phyloP scores from a whole-genome alignment of 2,888 invertebrate species.

The Chrysolina oricalcia region DNA sequence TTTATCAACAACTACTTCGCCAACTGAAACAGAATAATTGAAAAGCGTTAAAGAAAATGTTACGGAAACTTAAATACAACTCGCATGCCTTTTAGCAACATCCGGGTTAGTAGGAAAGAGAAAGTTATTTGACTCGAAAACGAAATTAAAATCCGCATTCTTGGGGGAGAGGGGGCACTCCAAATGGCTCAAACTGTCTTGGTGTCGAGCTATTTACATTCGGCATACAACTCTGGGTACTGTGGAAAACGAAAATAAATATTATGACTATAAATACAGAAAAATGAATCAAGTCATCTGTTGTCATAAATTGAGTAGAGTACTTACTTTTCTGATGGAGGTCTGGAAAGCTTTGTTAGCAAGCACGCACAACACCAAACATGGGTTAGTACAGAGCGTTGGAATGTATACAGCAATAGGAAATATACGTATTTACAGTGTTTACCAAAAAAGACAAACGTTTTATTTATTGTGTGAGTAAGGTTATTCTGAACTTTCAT shows the following conservation, averaged over 20 bases:
- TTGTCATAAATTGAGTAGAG: constrained; percentile 20
- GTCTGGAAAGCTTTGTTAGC: constrained; percentile 33
- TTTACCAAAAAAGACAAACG: too few species aligned
- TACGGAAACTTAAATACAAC: not conserved
- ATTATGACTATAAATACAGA: constrained; percentile 24
- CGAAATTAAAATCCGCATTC: constrained; percentile 42
- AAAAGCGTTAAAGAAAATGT: constrained; percentile 39
- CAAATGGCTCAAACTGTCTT: constrained; percentile 58
- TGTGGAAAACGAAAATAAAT: constrained; percentile 60
- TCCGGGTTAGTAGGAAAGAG: constrained; percentile 11
- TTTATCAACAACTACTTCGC: constrained; percentile 82
- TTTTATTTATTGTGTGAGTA: too few species aligned
- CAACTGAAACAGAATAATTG: constrained; percentile 76
- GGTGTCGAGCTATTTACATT: constrained; percentile 59
- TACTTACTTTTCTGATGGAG: constrained; percentile 45
- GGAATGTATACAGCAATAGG: constrained; percentile 23
- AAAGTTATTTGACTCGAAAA: not conserved
- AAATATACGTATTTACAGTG: not conserved
- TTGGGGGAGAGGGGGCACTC: constrained; percentile 49
- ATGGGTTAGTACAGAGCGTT: constrained; percentile 40
- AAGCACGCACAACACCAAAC: constrained; percentile 38
- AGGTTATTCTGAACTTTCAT: too few species aligned
- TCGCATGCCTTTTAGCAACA: constrained; percentile 23
- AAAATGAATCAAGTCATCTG: constrained; percentile 15
- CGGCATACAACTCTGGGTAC: constrained; percentile 62